These are phyloP conservation scores for Potamilus streckersoni DNA, from an alignment of 1,140 invertebrate species.

Conservation along the genomic window DNA sequence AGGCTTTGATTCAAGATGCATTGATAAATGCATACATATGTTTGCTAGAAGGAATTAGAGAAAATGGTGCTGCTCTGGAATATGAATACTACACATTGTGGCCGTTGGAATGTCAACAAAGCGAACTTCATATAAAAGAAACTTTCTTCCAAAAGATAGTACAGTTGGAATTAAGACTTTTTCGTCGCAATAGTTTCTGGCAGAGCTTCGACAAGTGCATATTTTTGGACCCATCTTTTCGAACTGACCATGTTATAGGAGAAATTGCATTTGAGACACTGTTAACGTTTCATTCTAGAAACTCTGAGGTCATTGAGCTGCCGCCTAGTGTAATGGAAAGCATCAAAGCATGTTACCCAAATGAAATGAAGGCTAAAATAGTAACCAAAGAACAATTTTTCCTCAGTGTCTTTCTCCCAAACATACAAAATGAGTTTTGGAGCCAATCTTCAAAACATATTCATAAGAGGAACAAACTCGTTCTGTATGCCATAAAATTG, in stretches of 20 bases:
- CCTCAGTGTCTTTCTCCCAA: constrained; percentile 2
- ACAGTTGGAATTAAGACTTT: not conserved
- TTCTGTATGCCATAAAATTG: not conserved
- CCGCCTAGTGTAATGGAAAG: not conserved
- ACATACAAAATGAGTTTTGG: constrained; percentile 6
- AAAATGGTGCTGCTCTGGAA: not conserved
- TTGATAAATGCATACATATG: constrained; percentile 6
- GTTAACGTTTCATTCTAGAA: not conserved
- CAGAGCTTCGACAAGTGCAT: not conserved
- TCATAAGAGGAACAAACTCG: not conserved
- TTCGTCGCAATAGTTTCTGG: not conserved
- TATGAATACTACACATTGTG: constrained; percentile 6
- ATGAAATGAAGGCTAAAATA: not conserved
- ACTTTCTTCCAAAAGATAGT: constrained; percentile 7
- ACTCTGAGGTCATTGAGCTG: constrained; percentile 10
- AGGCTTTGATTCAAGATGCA: not conserved
- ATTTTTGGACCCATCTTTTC: constrained; percentile 8
- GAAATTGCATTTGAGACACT: constrained; percentile 1
- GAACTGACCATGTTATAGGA: not conserved
- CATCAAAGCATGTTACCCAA: not conserved
- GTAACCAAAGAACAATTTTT: constrained; percentile 2
- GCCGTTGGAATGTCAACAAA: not conserved
- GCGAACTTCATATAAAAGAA: not conserved
- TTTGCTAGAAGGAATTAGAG: constrained; percentile 8
- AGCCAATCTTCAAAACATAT: not conserved